Evolutionary conservation across 2,888 invertebrate species (phyloP).

Genomic region (Agrilus cyanescens): DNA sequence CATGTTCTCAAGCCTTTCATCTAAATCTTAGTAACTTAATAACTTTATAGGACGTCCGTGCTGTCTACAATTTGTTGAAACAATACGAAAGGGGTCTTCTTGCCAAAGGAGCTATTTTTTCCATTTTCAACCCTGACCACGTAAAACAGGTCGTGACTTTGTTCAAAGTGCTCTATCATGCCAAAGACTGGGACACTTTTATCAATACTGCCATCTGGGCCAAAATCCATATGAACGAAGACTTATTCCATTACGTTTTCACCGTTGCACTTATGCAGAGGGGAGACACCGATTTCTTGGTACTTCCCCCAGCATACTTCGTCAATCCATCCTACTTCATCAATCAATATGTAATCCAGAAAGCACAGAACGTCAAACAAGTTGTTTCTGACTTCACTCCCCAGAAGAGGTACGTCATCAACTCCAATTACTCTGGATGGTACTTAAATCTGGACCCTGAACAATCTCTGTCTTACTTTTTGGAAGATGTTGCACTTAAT

Average conservation of each 20-base stretch:
- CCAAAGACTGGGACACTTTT: conserved; percentile 61
- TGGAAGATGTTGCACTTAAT: conserved; percentile 59
- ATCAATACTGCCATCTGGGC: conserved; percentile 56
- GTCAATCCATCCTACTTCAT: conserved; percentile 61
- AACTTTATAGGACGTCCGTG: conserved; percentile 41
- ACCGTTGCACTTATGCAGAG: conserved; percentile 51
- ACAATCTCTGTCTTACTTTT: conserved; percentile 51
- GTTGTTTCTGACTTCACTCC: conserved; percentile 18
- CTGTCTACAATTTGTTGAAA: conserved; percentile 44
- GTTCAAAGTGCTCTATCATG: conserved; percentile 54
- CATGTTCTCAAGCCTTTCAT: no score
- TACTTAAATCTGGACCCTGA: conserved; percentile 34
- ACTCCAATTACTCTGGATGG: conserved; percentile 49
- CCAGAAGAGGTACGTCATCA: conserved; percentile 38
- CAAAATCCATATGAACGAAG: conserved; percentile 55
- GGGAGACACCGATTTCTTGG: conserved; percentile 48
- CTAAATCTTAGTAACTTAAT: no score
- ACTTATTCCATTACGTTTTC: conserved; percentile 53
- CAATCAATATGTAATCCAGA: conserved; percentile 52
- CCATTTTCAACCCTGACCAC: conserved; percentile 47
- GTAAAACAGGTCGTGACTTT: conserved; percentile 50
- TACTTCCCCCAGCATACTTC: conserved; percentile 62
- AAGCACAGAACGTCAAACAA: conserved; percentile 51
- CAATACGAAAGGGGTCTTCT: conserved; percentile 44
- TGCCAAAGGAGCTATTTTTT: conserved; percentile 50